Percentiles rank a stretch among this genome's conserved stretches.
Conservation (phyloP, 2,113 vertebrate genomes). For the Puffinus mauretanicus region DNA sequence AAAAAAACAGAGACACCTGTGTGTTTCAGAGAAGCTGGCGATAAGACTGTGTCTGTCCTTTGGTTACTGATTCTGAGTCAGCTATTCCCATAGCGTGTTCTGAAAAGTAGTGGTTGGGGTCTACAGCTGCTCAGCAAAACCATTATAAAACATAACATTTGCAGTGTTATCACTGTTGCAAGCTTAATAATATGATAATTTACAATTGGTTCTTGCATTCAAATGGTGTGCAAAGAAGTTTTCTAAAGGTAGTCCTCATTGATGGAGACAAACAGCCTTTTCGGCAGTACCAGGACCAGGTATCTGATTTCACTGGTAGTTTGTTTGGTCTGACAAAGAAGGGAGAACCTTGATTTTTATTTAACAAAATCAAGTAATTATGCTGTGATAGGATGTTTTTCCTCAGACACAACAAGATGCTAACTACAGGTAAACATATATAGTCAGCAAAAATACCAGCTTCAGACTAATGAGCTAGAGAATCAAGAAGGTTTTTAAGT, state of each 20-base stretch:
- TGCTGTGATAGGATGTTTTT: neutral
- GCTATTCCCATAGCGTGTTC: neutral
- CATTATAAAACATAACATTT: neutral
- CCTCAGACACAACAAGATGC: neutral
- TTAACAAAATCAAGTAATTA: constrained; percentile 14
- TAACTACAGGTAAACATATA: constrained; percentile 12
- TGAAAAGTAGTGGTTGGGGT: neutral
- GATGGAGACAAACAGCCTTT: neutral
- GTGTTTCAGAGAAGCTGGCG: neutral
- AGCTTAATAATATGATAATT: neutral
- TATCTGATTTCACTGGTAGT: neutral
- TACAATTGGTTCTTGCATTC: neutral
- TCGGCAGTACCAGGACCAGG: neutral
- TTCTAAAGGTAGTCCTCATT: neutral
- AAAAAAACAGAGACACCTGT: neutral
- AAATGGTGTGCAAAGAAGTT: neutral
- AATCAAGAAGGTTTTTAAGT: constrained; percentile 14
- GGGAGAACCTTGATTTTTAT: neutral
- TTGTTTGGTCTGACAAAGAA: neutral
- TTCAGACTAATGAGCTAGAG: constrained; percentile 40
- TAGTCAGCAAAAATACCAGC: constrained; percentile 16
- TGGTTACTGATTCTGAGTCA: neutral
- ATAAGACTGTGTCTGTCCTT: neutral
- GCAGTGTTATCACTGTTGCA: neutral
- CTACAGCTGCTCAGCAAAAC: neutral